phyloP scores from a whole-genome alignment of 2,113 vertebrate genomes.

The Pristiophorus japonicus region DNA sequence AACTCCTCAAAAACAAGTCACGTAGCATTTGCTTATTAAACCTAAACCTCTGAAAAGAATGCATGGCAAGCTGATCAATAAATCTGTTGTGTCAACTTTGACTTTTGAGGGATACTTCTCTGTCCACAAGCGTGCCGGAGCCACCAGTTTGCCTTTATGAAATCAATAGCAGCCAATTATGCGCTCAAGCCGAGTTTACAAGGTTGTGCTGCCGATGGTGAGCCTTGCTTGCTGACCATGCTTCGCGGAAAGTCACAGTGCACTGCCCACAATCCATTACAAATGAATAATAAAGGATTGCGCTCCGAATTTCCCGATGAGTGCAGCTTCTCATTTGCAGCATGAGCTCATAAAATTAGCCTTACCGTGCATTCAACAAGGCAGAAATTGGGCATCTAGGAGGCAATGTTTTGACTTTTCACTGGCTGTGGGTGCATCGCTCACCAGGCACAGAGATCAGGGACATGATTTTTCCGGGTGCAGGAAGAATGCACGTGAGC shows the following conservation, averaged over 20 bases:
- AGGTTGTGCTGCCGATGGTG: not conserved
- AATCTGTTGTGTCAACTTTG: conserved; percentile 13
- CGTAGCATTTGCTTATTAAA: not conserved
- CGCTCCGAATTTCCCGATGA: not conserved
- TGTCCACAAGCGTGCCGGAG: not conserved
- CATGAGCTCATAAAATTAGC: not conserved
- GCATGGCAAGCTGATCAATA: conserved; percentile 15
- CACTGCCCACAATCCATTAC: not conserved
- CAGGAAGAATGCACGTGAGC: not conserved
- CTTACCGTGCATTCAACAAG: not conserved
- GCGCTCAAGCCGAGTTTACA: not conserved
- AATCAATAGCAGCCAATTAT: not conserved
- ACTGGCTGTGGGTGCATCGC: not conserved
- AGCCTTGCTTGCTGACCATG: not conserved
- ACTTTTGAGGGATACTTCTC: not conserved
- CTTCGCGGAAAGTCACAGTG: not conserved
- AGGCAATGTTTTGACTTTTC: not conserved
- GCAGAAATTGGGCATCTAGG: not conserved
- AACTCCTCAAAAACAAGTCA: not conserved
- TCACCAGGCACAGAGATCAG: not conserved
- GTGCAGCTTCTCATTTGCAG: not conserved
- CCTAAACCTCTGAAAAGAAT: not conserved
- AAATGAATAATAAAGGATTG: not conserved
- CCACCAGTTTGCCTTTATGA: not conserved
- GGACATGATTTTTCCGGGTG: not conserved